Percentiles rank a stretch among this genome's conserved stretches.
Evolutionary conservation across 2,113 vertebrate genomes (phyloP).

Genomic region (Urocitellus parryii): DNA sequence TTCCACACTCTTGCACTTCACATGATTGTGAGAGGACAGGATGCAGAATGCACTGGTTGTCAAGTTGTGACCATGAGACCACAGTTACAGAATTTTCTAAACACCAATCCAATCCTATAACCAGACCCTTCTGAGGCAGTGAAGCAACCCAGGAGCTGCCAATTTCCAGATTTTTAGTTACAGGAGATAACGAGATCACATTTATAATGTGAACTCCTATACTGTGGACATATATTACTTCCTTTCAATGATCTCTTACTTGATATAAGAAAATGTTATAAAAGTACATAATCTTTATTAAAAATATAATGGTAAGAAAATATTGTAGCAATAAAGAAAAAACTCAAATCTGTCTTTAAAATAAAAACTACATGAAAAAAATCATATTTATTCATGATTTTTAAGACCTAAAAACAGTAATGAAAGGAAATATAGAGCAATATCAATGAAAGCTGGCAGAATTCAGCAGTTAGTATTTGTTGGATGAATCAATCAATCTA

Average conservation of each 20-base stretch:
- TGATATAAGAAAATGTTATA: background rate
- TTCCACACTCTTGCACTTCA: background rate
- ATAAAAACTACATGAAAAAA: background rate
- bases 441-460: background rate
- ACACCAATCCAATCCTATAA: too few species aligned
- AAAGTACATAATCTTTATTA: background rate
- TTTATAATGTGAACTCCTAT: background rate
- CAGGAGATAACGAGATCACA: background rate
- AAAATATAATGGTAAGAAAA: background rate
- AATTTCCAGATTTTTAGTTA: background rate
- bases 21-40: background rate
- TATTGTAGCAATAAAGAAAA: background rate
- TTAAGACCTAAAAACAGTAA: background rate
- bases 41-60: background rate
- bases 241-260: background rate
- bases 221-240: background rate
- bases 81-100: background rate
- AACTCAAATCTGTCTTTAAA: background rate
- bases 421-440: background rate
- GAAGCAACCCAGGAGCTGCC: background rate
- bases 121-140: background rate
- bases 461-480: background rate
- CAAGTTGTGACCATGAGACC: background rate
- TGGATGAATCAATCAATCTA: background rate
- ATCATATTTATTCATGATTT: background rate